Evolutionary conservation across 2,888 invertebrate species (phyloP), one percentile per base, ranked within the genome.

Genomic region (Chalcis sispes): DNA sequence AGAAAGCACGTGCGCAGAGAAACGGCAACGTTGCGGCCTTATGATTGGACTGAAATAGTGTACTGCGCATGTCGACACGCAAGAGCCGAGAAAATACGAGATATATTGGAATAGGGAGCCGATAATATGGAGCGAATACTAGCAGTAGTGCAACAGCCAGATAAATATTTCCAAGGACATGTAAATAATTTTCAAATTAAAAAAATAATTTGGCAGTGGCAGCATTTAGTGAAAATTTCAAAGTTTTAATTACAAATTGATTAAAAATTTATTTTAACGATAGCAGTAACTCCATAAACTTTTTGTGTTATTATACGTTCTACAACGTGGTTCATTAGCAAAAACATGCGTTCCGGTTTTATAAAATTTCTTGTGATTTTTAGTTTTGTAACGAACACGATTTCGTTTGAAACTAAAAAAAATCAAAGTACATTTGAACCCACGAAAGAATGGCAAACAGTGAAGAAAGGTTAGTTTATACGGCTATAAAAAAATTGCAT

Each of bases 371-470:
- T 64, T 4, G 50, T 48, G 13, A 46, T 58, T 64, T 70, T 7
- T 23, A 13, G 61, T 7, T 29, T 65, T 29, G 46, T 27, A 2
- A 23, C 56, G 5, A 25, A 46, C 29, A 29, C 25, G 8, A 56
- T 20, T n/a, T n/a, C n/a, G n/a, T n/a, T n/a, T n/a, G 42, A 72
- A 23, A 75, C 76, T 2, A 82, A 81, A 48, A 85, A 85, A 78
- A 88, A 88, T 59, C 81, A 83, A 3, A 85, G 82, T 61, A 84
- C 88, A 80, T 93, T 93, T 86, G 87, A 91, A 27, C 89, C 93
- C 15, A 92, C 93, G 1, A 86, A 90, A 10, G 91, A 93, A 83
- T 94, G 93, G 93, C 92, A 93, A 86, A 89, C 89, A 77, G 90
- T 93, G 4, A 88, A 89, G 83, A 90, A 92, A 89, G 93, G 93